Evolutionary conservation across 2,888 invertebrate genomes (phyloP).

Genomic region (Eupithecia inturbata): DNA sequence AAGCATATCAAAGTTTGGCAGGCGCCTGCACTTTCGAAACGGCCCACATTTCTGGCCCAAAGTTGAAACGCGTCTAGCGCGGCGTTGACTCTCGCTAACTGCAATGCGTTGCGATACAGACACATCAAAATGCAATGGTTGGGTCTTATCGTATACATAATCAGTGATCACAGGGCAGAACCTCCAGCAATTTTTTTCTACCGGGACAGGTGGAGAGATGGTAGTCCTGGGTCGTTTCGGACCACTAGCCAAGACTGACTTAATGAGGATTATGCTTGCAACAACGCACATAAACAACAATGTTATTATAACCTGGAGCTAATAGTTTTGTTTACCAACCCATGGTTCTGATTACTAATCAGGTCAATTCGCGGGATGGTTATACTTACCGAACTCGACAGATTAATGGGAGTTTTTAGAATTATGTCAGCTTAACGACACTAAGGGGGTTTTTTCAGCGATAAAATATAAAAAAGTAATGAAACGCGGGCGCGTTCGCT

Average conservation of each 20-base stretch:
- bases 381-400: constrained; percentile 14
- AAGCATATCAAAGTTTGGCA: constrained; percentile 71
- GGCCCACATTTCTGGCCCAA: constrained; percentile 48
- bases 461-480: constrained; percentile 54
- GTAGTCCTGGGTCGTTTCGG: constrained; percentile 13
- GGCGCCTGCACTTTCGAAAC: constrained; percentile 58
- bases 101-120: constrained; percentile 41
- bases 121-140: constrained; percentile 24
- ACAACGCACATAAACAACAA: not conserved
- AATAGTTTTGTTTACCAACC: constrained; percentile 5
- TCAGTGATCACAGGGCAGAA: not conserved
- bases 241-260: constrained; percentile 12
- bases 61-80: constrained; percentile 58
- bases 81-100: constrained; percentile 54
- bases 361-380: not conserved
- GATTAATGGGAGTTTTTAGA: constrained; percentile 29
- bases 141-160: not conserved
- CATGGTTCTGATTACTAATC: not conserved
- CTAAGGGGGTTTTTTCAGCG: constrained; percentile 24
- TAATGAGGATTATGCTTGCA: not conserved
- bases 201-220: not conserved
- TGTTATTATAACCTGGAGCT: not conserved
- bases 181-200: constrained; percentile 13
- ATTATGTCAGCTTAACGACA: constrained; percentile 38
- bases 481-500: constrained; percentile 43